phyloP scores from a whole-genome alignment of 2,113 vertebrate species.

The Chrysochloris asiatica region DNA sequence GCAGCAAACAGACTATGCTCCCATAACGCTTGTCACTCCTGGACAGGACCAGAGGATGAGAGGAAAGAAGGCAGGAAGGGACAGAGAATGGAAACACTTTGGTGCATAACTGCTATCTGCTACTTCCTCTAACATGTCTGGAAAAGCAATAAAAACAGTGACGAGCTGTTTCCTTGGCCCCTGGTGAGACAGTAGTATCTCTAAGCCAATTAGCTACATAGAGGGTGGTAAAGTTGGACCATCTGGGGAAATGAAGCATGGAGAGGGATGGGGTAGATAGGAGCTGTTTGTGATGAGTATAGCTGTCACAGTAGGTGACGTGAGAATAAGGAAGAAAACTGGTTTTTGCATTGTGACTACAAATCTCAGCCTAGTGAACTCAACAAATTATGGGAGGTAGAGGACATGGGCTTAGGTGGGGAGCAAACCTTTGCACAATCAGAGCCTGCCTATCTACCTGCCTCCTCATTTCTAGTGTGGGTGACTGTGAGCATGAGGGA shows the following conservation, averaged over 20 bases:
- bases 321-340: conserved; percentile 26
- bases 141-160: conserved; percentile 43
- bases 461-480: background rate
- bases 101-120: conserved; percentile 39
- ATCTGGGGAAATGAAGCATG: conserved; percentile 12
- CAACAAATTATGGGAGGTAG: conserved; percentile 6
- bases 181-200: background rate
- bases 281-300: conserved; percentile 6
- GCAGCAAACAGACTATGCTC: background rate
- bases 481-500: background rate
- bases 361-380: conserved; percentile 10
- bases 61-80: background rate
- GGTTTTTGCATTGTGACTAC: background rate
- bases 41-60: background rate
- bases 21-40: conserved; percentile 54
- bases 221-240: conserved; percentile 36
- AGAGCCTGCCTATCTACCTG: background rate
- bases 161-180: conserved; percentile 20
- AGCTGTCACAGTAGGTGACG: conserved; percentile 34
- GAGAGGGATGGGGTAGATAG: background rate
- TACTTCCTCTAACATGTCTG: too few relatives aligned
- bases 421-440: background rate
- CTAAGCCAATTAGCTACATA: conserved; percentile 52
- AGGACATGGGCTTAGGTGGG: background rate
- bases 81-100: conserved; percentile 8